Conservation (phyloP, 2,113 vertebrate genomes). For the Haemorhous mexicanus region DNA sequence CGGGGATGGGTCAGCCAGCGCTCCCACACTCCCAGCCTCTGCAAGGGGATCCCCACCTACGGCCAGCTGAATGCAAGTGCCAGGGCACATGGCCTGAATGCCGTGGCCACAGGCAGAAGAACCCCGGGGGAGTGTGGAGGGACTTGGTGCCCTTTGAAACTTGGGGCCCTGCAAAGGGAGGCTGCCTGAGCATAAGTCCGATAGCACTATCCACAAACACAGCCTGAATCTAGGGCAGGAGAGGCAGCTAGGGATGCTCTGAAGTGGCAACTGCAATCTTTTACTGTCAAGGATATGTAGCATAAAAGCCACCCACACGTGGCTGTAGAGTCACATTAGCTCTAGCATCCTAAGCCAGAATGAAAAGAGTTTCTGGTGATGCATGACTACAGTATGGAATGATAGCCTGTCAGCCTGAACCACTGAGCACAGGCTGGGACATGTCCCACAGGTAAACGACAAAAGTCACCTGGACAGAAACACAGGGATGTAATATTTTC, state of each 20-base stretch:
- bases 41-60: rapidly evolving
- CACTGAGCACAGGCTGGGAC: not conserved
- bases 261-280: not conserved
- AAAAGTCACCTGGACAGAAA: not conserved
- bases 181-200: rapidly evolving
- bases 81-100: not conserved
- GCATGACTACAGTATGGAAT: not conserved
- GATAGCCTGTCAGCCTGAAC: not conserved
- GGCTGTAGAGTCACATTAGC: not conserved
- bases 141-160: not conserved
- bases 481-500: not conserved
- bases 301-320: not conserved
- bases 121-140: rapidly evolving
- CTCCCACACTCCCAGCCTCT: not conserved
- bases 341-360: not conserved
- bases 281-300: not conserved
- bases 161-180: not conserved
- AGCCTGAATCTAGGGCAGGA: not conserved
- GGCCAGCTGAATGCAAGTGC: not conserved
- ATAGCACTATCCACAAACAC: not conserved
- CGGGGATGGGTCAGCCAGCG: not conserved
- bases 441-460: not conserved
- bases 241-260: not conserved
- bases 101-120: not conserved
- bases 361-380: not conserved